Base-by-base conservation (phyloP, 1,140 invertebrate species). In the Leptonema lineaticorne region DNA sequence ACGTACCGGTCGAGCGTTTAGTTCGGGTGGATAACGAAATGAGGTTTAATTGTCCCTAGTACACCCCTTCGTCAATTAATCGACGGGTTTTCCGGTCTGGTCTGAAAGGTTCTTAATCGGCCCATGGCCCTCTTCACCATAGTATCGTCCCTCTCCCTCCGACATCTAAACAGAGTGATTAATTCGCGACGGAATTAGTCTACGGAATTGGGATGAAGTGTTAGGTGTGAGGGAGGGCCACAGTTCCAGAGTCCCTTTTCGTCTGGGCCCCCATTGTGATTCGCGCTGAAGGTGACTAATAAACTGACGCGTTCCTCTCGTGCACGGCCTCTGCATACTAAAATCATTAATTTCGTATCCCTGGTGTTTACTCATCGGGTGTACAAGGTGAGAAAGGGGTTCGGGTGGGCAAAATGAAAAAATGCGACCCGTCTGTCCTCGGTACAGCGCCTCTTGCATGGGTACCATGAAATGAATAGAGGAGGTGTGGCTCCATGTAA, bases 261-360 rank as follows among this genome's bases (percentile, higher is more conserved):
- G 11, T 41, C 37, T 9, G 9, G 50, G 37, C 58, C 30, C 57
- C 58, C 58, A 68, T 68, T 69, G 67, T 63, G 67, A 68, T 63
- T 68, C 58, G 41, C 67, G 45, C 41, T 63, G 59, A 69, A 69
- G 67, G 67, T 69, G 67, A 69, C 67, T 69, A 69, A 69, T 69
- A 69, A 69, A 63, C 67, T 41, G 67, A 58, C 30, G 30, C 66
- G 29, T 27, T 45, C n/a, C 64, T 24, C 50, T 37, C 59, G 11
- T n/a, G 41, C 37, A 48, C 63, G 59, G 67, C 50, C 27, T 69
- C 63, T 59, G 67, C 67, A 69, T 66, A 68, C 67, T 71, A 69
- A 64, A 71, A 71, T 69, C 70, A 71, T 71, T 63, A 63, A 66
- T 71, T 71, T 62, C 45, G 67, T 16, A 33, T 33, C 62, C 58